Base-by-base conservation (phyloP, 1,140 invertebrate species). In the Radopholus similis region DNA sequence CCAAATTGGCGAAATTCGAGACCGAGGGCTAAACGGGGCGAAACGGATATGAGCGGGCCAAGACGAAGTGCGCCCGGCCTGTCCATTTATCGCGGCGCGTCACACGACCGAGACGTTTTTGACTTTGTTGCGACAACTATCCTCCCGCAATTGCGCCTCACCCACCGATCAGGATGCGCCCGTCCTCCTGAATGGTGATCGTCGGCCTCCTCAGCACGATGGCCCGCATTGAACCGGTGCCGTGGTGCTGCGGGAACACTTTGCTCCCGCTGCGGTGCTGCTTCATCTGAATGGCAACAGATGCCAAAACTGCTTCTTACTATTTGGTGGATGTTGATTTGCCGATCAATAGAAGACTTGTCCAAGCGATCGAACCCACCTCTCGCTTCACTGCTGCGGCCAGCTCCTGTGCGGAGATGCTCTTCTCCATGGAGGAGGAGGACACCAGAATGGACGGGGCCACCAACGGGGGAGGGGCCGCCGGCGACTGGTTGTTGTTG, bases 151-250 rank as follows among this genome's bases (percentile, higher is more conserved):
- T n/a, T n/a, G n/a, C n/a, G n/a, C n/a, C n/a, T n/a, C n/a, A n/a
- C n/a, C 47, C 55, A 83, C 78, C 78, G 62, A 81, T 83, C 5
- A 83, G 66, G 57, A 81, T 72, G 47, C 71, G 66, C 13, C 78
- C 78, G 59, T 81, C 78, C 23, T 83, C 81, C 34, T 83, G 77
- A 21, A 81, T 81, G 35, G 81, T 82, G 65, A 81, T 83, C 32
- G 78, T 81, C 21, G 78, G 78, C 30, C 78, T 47, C 47, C 78
- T 54, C 9, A 83, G 63, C 15, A 78, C 57, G 8, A 78, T 49
- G 49, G 64, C 58, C 42, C 58, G 42, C 9, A 42, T 37, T 53
- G 53, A 64, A 42, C 38, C 23, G 51, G 56, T 68, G 26, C 67
- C 68, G 38, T 38, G 38, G 30, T 30, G 32, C 6, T 15, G 51